phyloP scores from a whole-genome alignment of 2,113 vertebrate genomes.

The rabbit (Oryctolagus cuniculus) region DNA sequence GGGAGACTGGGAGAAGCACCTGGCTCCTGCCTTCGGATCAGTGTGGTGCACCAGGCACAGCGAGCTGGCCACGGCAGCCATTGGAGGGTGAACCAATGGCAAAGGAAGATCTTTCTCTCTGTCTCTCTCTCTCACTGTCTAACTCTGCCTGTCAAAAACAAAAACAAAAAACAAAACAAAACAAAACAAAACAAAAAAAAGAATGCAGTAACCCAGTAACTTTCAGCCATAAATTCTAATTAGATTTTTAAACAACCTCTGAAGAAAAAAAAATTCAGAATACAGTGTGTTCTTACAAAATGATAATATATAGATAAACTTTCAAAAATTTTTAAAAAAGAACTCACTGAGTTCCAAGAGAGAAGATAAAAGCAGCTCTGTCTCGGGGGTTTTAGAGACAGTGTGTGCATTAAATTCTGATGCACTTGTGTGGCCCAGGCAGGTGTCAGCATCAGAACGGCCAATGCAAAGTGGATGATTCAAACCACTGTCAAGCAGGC shows the following conservation, averaged over 20 bases:
- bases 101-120: no score
- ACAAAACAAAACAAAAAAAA: no score
- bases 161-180: no score
- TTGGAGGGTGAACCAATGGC: no score
- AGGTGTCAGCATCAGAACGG: neutral
- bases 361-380: neutral
- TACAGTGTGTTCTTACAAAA: neutral
- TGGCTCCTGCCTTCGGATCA: no score
- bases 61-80: no score
- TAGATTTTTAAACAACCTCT: constrained; percentile 22
- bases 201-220: neutral
- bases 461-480: neutral
- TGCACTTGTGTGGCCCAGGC: neutral
- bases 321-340: neutral
- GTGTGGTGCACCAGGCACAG: no score
- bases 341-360: constrained; percentile 29
- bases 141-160: no score
- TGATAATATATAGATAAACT: neutral
- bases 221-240: neutral
- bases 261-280: neutral
- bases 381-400: neutral
- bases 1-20: no score
- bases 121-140: no score
- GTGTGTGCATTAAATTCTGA: neutral
- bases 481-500: neutral